phyloP scores from a whole-genome alignment of 2,113 vertebrate genomes.

The Tautogolabrus adspersus region DNA sequence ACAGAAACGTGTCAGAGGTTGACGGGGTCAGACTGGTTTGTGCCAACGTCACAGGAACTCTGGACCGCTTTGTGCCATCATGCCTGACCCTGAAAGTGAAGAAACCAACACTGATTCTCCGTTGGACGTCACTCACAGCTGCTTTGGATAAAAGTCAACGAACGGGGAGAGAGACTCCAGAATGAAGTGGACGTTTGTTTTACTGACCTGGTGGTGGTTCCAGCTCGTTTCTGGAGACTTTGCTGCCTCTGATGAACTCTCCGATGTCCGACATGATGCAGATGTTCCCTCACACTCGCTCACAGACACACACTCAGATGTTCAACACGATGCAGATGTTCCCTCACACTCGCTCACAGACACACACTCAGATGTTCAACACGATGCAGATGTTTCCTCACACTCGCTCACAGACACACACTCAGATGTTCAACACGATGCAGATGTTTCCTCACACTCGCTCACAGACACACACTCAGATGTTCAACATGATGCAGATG shows the following conservation, averaged over 20 bases:
- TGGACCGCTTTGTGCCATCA: not conserved
- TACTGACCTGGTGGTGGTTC: constrained; percentile 15
- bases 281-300: not conserved
- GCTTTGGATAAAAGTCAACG: not conserved
- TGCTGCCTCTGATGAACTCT: constrained; percentile 14
- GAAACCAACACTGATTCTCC: not conserved
- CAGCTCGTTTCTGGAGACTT: not conserved
- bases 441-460: not conserved
- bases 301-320: not conserved
- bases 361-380: not conserved
- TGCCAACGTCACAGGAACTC: not conserved
- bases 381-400: not conserved
- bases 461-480: no score
- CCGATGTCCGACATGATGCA: constrained; percentile 1
- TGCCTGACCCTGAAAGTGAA: not conserved
- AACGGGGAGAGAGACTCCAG: not conserved
- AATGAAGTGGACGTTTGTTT: constrained; percentile 27
- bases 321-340: constrained; percentile 1
- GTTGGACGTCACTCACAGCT: not conserved
- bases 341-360: not conserved
- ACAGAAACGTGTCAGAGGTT: not conserved
- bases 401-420: not conserved
- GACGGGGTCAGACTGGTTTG: no score
- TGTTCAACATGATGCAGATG: no score
- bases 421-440: no score